Base-by-base conservation (phyloP, 2,888 invertebrate species). In the Lapara coniferarum region DNA sequence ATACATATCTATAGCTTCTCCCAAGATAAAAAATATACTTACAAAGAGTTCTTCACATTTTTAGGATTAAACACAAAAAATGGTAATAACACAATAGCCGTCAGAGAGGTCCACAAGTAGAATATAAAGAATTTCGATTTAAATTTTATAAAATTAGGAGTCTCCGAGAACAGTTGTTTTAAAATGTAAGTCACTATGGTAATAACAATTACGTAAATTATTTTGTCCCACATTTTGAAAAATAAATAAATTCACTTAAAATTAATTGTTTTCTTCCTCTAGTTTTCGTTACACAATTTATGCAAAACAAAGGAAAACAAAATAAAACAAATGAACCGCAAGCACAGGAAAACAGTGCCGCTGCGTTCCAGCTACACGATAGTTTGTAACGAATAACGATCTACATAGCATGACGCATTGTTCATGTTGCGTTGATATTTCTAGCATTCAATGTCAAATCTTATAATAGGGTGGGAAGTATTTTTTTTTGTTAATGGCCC, bases 11-110 rank as follows among this genome's bases (percentile, higher is more conserved):
- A 25, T 2, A 25, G 25, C 1, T 25, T 37, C 37, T 37, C 37
- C 37, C 37, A 37, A 37, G 37, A 37, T 37, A 6, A 37, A 37
- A 37, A 37, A 37, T 51, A 69, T 89, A 94, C 95, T 94, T 86
- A 95, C 95, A 93, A 77, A 49, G 92, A 90, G 81, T 95, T 95
- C 74, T 91, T 93, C 19, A 94, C 94, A 76, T 92, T 94, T 85
- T 89, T 94, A 2, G 94, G 94, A 72, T 92, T 92, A 72, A 94
- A 91, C 69, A 92, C 90, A 77, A 93, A 94, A 81, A 93, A 91
- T 49, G 94, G 94, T 76, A 94, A 81, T 72, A 92, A 82, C 77
- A 94, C 79, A 73, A 93, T 81, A 72, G 93, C 87, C 57, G 90
- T 86, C 71, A 91, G 71, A 55, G 94, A 94, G 73, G 90, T 83